Conservation (phyloP, 2,888 invertebrate genomes). For the Pocota personata region DNA sequence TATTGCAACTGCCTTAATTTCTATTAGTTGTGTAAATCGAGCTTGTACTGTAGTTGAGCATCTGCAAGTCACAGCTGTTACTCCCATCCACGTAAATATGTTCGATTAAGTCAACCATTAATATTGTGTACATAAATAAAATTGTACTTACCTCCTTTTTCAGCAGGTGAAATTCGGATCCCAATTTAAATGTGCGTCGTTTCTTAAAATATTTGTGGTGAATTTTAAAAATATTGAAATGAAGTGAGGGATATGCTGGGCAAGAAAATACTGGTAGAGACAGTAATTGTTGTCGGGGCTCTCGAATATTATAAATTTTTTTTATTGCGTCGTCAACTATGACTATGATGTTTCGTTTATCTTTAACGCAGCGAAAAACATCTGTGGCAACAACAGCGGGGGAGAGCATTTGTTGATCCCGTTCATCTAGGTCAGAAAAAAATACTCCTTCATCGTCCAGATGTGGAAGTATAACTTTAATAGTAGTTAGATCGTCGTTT, state of each 20-base stretch:
- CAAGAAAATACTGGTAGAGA: constrained; percentile 26
- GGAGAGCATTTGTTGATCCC: constrained; percentile 77
- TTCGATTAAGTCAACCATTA: too few species aligned
- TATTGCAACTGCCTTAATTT: too few species aligned
- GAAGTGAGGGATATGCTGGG: constrained; percentile 64
- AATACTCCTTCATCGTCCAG: constrained; percentile 80
- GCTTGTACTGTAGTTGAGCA: too few species aligned
- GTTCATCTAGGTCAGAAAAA: constrained; percentile 80
- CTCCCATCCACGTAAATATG: too few species aligned
- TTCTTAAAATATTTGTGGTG: constrained; percentile 74
- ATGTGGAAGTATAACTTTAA: constrained; percentile 72
- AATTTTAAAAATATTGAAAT: constrained; percentile 77
- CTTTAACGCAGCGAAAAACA: constrained; percentile 76
- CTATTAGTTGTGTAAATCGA: too few species aligned
- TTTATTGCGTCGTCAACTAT: constrained; percentile 77
- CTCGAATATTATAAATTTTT: constrained; percentile 62
- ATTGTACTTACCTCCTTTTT: constrained; percentile 77
- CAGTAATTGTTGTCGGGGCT: constrained; percentile 24
- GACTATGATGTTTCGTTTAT: constrained; percentile 77
- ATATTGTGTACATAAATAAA: too few species aligned
- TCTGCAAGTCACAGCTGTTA: too few species aligned
- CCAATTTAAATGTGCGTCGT: constrained; percentile 75
- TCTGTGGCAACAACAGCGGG: constrained; percentile 78
- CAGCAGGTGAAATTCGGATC: constrained; percentile 77
- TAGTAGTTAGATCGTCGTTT: constrained; percentile 31